phyloP scores from a whole-genome alignment of 2,113 vertebrate species.

The Smithornis capensis region DNA sequence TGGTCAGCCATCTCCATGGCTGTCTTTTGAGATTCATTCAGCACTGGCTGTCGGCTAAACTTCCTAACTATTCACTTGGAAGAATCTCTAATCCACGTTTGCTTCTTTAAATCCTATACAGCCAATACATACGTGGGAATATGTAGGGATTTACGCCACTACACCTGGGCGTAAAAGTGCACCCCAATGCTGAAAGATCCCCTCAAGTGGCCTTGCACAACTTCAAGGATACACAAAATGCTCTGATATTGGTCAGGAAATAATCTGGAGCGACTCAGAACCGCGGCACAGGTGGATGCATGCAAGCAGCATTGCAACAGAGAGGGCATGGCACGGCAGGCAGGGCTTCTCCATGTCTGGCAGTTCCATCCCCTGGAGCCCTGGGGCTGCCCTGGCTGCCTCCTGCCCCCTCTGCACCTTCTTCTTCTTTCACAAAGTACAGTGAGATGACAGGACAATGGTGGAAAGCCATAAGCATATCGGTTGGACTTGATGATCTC shows the following conservation, averaged over 20 bases:
- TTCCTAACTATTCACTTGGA: background rate
- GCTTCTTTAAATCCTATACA: background rate
- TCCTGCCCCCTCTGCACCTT: background rate
- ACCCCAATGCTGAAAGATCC: background rate
- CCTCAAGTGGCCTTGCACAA: background rate
- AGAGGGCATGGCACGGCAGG: background rate
- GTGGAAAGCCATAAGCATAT: background rate
- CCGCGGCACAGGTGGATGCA: background rate
- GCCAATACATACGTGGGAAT: accelerated
- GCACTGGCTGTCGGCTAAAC: background rate
- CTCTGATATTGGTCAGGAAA: background rate
- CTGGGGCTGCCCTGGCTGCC: background rate
- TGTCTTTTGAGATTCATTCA: background rate
- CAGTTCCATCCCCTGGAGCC: background rate
- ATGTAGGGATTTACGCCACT: background rate
- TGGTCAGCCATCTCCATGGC: background rate
- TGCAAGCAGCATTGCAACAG: background rate
- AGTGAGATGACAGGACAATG: background rate
- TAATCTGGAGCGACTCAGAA: background rate
- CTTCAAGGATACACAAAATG: background rate
- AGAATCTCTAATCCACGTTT: background rate
- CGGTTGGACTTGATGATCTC: no score
- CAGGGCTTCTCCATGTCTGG: background rate
- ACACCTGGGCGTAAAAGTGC: background rate
- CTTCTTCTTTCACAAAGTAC: background rate